Evolutionary conservation across 2,113 vertebrate genomes (phyloP).

Genomic region (Poeciliopsis occidentalis): DNA sequence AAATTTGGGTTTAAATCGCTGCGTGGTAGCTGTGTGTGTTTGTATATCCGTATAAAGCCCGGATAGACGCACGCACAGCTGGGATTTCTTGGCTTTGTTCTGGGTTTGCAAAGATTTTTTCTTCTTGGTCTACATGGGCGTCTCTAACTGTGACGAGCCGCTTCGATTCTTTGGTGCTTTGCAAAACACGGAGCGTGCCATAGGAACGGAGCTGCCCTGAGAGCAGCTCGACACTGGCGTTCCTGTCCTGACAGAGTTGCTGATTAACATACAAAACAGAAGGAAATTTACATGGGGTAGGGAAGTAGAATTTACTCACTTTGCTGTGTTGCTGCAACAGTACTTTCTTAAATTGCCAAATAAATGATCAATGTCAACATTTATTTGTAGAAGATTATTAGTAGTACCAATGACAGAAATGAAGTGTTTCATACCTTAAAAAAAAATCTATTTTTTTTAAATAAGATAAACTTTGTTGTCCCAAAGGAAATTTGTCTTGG

Average conservation of each 20-base stretch:
- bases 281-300: conserved; percentile 34
- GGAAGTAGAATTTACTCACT: conserved; percentile 30
- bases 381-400: too few relatives aligned
- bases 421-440: too few relatives aligned
- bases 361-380: too few relatives aligned
- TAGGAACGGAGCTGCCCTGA: conserved; percentile 57
- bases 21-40: conserved; percentile 53
- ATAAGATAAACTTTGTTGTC: too few relatives aligned
- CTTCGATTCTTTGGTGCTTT: conserved; percentile 54
- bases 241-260: conserved; percentile 63
- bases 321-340: neutral
- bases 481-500: too few relatives aligned
- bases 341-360: too few relatives aligned
- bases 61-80: conserved; percentile 67
- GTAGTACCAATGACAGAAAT: too few relatives aligned
- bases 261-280: conserved; percentile 71
- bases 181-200: conserved; percentile 76
- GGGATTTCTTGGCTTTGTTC: conserved; percentile 80
- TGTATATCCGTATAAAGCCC: conserved; percentile 55
- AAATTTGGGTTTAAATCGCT: conserved; percentile 47
- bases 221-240: conserved; percentile 47
- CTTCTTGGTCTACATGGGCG: conserved; percentile 76
- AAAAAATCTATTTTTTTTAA: too few relatives aligned
- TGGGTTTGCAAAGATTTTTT: conserved; percentile 74
- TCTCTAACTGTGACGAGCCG: conserved; percentile 82